Percentiles rank a stretch among this genome's conserved stretches.
Evolutionary conservation across 35 echinoderm and acorn worm genomes (phyloP).

Genomic region (Heliocidaris tuberculata): DNA sequence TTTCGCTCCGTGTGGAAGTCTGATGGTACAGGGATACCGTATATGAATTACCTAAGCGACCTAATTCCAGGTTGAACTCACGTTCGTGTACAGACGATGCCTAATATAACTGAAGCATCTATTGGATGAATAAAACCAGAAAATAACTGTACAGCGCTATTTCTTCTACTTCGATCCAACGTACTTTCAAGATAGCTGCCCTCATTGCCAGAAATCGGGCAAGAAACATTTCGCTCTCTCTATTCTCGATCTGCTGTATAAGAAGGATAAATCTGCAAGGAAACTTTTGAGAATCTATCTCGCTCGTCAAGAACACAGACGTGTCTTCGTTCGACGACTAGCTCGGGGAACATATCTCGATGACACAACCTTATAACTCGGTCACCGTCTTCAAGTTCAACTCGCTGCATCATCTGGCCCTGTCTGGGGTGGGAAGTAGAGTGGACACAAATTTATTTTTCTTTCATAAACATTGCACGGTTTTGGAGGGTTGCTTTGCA

Average conservation of each 20-base stretch:
- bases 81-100: constrained; percentile 3
- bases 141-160: not conserved
- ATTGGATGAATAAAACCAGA: not conserved
- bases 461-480: not conserved
- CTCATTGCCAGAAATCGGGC: not conserved
- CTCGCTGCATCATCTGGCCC: not conserved
- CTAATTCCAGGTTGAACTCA: constrained; percentile 30
- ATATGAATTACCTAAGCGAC: constrained; percentile 22
- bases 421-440: too few species aligned
- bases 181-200: constrained; percentile 22
- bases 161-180: not conserved
- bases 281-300: not conserved
- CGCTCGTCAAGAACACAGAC: not conserved
- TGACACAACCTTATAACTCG: not conserved
- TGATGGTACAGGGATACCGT: not conserved
- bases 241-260: not conserved
- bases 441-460: too few species aligned
- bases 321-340: not conserved
- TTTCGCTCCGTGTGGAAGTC: not conserved
- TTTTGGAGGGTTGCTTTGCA: not conserved
- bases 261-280: not conserved
- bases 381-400: not conserved
- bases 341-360: not conserved
- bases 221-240: not conserved
- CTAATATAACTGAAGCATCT: not conserved